Conservation (phyloP, 2,113 vertebrate genomes). For the Leptocoma aspasia region DNA sequence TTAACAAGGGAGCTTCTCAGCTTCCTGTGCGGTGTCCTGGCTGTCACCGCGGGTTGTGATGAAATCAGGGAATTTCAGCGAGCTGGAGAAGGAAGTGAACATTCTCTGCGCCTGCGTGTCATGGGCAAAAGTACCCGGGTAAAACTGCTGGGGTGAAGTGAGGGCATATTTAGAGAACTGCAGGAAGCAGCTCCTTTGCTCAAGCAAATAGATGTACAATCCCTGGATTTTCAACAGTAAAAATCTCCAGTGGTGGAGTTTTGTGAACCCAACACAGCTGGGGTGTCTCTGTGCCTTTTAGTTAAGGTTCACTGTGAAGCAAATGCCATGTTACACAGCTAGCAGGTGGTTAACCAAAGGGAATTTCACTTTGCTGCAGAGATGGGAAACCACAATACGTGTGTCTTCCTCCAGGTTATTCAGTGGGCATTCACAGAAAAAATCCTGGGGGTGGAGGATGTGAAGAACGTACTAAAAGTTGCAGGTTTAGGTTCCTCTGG, state of each 20-base stretch:
- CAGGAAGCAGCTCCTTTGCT: not conserved
- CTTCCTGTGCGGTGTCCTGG: not conserved
- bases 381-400: not conserved
- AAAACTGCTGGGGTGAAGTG: not conserved
- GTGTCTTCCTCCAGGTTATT: slow-evolving; percentile 38
- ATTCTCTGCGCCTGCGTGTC: not conserved
- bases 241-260: not conserved
- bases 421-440: slow-evolving; percentile 51
- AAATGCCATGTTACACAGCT: not conserved
- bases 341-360: slow-evolving; percentile 50
- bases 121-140: not conserved
- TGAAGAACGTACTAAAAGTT: not conserved
- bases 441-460: not conserved
- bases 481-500: not conserved
- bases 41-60: not conserved
- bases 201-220: not conserved
- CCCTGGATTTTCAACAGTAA: not conserved
- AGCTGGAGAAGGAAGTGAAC: not conserved
- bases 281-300: not conserved
- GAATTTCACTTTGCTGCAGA: slow-evolving; percentile 46
- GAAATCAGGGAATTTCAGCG: slow-evolving; percentile 53
- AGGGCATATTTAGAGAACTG: not conserved
- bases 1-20: not conserved
- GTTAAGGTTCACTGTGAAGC: not conserved
- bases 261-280: not conserved